A percentile compares a stretch with the other conserved stretches of the same genome.
These are phyloP conservation scores for Misgurnus anguillicaudatus DNA, from an alignment of 2,113 vertebrate species.

Conservation along the genomic window DNA sequence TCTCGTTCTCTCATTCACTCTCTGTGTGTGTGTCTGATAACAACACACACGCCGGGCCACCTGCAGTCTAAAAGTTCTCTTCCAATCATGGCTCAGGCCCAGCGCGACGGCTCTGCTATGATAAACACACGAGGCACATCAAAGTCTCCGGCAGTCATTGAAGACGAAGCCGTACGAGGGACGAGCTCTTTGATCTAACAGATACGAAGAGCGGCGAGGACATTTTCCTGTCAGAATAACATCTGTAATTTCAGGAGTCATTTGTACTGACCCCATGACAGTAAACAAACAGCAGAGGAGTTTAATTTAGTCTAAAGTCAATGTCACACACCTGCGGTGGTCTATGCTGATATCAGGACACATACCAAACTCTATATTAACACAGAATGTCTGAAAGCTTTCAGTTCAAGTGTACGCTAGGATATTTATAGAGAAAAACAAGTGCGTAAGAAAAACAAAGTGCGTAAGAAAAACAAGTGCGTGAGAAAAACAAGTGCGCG, in stretches of 20 bases:
- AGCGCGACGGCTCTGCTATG: constrained; percentile 62
- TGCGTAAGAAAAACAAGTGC: too few species aligned
- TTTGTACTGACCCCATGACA: not conserved
- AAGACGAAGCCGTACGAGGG: constrained; percentile 36
- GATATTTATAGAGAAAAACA: too few species aligned
- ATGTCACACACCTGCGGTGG: not conserved
- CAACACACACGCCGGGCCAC: constrained; percentile 60
- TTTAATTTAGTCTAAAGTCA: not conserved
- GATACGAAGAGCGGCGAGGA: constrained; percentile 17
- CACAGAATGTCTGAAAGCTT: too few species aligned
- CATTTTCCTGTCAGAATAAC: not conserved
- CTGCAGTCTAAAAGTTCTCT: constrained; percentile 58
- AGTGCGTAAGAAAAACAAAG: too few species aligned
- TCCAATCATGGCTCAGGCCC: constrained; percentile 54
- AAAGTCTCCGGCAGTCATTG: constrained; percentile 54
- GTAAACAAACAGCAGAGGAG: constrained; percentile 4
- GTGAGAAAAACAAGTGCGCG: too few species aligned
- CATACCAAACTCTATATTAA: not conserved
- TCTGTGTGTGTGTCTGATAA: constrained; percentile 14
- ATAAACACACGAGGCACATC: constrained; percentile 62
- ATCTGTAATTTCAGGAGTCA: too few species aligned
- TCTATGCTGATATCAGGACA: not conserved
- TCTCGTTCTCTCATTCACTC: too few species aligned
- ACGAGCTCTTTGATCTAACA: constrained; percentile 40
- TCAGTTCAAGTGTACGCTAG: too few species aligned